Conservation (phyloP, 1,140 invertebrate genomes). For the Ptiloglossa arizonensis region DNA sequence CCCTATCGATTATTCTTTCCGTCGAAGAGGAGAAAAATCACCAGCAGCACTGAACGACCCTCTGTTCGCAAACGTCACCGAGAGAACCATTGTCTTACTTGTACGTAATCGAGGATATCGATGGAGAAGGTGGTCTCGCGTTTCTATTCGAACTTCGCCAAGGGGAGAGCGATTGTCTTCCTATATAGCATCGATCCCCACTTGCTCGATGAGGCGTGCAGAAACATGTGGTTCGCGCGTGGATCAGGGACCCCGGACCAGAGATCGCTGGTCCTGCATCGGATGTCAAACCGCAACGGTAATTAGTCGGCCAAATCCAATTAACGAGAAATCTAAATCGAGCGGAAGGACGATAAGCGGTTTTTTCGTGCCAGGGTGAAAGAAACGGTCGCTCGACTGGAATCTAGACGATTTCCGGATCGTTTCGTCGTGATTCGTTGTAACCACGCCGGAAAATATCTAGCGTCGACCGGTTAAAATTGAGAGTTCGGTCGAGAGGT, state of each 20-base stretch:
- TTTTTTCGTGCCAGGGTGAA: constrained; percentile 5
- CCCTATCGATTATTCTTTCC: too few species aligned
- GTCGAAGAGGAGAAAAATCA: too few species aligned
- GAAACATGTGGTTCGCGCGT: background rate
- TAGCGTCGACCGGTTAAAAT: too few species aligned
- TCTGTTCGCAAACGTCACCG: background rate
- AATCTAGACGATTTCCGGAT: constrained; percentile 25
- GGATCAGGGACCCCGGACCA: background rate
- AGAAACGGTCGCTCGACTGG: background rate
- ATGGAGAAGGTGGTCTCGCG: background rate
- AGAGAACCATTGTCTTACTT: background rate
- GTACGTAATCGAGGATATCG: background rate
- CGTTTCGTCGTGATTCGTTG: too few species aligned
- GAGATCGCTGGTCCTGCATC: background rate
- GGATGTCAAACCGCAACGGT: constrained; percentile 42
- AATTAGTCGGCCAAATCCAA: constrained; percentile 32
- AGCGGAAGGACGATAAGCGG: constrained; percentile 50
- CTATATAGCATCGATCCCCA: constrained; percentile 54
- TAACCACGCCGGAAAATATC: too few species aligned
- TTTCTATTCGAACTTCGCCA: constrained; percentile 24
- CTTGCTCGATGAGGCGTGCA: background rate
- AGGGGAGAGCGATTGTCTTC: constrained; percentile 10
- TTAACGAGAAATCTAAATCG: constrained; percentile 51
- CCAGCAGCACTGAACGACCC: too few species aligned
- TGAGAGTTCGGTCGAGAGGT: too few species aligned